phyloP scores from a whole-genome alignment of 2,113 vertebrate species.

The Catharus minimus region DNA sequence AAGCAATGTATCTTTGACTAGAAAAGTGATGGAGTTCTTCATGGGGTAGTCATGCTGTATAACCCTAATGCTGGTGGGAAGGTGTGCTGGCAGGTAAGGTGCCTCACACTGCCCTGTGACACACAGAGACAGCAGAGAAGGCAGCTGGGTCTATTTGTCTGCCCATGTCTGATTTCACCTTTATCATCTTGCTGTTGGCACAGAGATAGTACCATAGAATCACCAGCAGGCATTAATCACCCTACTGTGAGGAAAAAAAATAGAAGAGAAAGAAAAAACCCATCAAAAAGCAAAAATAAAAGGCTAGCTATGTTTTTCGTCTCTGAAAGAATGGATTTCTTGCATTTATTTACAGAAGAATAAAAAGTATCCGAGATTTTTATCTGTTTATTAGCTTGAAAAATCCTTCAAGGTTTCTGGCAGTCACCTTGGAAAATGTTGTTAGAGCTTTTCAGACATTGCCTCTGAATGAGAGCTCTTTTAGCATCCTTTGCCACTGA shows the following conservation, averaged over 20 bases:
- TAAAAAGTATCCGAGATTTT: neutral
- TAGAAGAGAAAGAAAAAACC: accelerated
- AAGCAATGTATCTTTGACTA: neutral
- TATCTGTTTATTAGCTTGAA: neutral
- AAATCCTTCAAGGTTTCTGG: neutral
- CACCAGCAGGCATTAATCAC: neutral
- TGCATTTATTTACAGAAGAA: neutral
- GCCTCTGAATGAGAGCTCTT: neutral
- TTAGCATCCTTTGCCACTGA: neutral
- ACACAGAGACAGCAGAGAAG: accelerated
- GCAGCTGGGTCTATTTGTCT: neutral
- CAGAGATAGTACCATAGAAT: neutral
- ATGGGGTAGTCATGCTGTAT: neutral
- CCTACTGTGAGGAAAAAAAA: neutral
- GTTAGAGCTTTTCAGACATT: neutral
- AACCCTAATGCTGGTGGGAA: neutral
- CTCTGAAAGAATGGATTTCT: neutral
- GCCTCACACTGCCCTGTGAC: neutral
- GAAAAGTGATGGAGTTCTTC: neutral
- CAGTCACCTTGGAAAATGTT: neutral
- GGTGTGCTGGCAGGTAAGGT: neutral
- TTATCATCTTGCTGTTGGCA: neutral
- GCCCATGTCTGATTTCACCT: neutral
- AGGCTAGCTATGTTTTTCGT: neutral
- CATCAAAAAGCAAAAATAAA: neutral